These are phyloP conservation scores for Tribolium madens DNA, from an alignment of 1,140 invertebrate species.

Conservation along the genomic window DNA sequence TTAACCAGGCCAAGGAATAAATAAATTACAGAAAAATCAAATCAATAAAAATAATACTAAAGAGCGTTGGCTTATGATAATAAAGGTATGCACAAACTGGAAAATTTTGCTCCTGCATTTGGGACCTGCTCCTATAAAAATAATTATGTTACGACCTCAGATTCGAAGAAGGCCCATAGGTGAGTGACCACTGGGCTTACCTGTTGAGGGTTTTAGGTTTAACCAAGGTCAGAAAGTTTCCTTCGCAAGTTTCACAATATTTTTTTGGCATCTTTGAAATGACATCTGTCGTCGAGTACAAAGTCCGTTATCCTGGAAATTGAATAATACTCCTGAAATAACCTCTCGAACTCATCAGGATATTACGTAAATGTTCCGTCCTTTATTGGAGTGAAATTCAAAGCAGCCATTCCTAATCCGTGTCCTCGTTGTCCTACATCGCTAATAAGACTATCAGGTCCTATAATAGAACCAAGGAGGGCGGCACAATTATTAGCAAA, in stretches of 20 bases:
- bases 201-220: not conserved
- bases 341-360: no score
- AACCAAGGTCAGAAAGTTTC: not conserved
- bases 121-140: not conserved
- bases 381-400: not conserved
- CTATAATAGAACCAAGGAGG: not conserved
- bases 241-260: not conserved
- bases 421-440: not conserved
- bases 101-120: no score
- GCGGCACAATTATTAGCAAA: not conserved
- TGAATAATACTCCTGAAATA: no score
- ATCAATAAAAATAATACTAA: no score
- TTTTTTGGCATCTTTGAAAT: no score
- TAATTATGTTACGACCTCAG: not conserved
- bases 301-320: no score
- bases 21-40: no score
- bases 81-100: not conserved
- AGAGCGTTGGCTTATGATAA: no score
- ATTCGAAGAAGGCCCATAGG: not conserved
- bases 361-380: not conserved
- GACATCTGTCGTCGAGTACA: no score
- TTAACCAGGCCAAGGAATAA: no score
- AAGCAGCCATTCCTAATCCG: not conserved
- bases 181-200: not conserved
- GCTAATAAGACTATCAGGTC: not conserved